phyloP scores from a whole-genome alignment of 1,140 invertebrate species.

The Pantala flavescens region DNA sequence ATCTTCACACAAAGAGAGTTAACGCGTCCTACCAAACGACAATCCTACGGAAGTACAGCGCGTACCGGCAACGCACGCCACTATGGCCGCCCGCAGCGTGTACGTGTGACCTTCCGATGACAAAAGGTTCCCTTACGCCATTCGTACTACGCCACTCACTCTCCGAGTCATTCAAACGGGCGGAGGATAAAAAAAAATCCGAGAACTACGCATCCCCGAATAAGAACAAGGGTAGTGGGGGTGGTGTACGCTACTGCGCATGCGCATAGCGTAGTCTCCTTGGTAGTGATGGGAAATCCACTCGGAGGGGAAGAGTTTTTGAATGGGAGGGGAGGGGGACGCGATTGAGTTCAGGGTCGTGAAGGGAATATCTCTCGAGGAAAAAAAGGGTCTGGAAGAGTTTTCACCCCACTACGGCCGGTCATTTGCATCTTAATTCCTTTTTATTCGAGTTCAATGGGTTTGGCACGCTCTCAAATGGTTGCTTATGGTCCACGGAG shows the following conservation, averaged over 20 bases:
- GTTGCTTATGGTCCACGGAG: background rate
- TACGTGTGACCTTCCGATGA: too few relatives aligned
- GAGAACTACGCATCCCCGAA: too few relatives aligned
- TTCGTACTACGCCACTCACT: too few relatives aligned
- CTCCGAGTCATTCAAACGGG: too few relatives aligned
- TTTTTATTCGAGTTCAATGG: slow-evolving; percentile 7
- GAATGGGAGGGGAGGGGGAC: background rate
- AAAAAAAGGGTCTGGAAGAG: background rate
- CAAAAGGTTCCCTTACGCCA: too few relatives aligned
- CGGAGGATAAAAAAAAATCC: too few relatives aligned
- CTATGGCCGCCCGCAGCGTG: too few relatives aligned
- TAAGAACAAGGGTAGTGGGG: background rate
- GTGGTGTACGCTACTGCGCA: background rate
- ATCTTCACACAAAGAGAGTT: too few relatives aligned
- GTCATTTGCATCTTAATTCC: slow-evolving; percentile 9
- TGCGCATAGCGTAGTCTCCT: too few relatives aligned
- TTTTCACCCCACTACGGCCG: background rate
- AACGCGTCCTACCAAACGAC: too few relatives aligned
- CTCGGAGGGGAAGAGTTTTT: background rate
- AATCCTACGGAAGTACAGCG: too few relatives aligned
- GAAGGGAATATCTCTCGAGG: background rate
- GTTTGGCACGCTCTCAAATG: slow-evolving; percentile 4
- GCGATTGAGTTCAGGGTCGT: background rate
- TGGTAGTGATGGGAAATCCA: background rate
- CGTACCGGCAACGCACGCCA: too few relatives aligned